Evolutionary conservation across 2,797 vertebrate species (phyloP).

Genomic region (Triplophysa yarkandensis): DNA sequence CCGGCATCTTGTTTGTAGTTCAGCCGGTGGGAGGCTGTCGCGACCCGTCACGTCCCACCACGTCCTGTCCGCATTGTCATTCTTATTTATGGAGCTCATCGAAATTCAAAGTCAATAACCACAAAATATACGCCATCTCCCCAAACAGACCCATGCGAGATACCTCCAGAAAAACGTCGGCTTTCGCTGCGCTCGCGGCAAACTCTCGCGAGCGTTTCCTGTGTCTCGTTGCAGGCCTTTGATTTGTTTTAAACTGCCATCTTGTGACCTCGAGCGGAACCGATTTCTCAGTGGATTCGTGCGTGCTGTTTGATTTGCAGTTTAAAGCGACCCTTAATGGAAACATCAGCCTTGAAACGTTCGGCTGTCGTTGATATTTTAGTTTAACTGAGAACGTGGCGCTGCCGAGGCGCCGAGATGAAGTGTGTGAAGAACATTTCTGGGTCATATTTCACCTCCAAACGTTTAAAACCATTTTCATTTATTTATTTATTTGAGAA

Average conservation of each 20-base stretch:
- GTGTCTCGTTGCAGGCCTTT: not conserved
- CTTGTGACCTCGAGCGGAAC: not conserved
- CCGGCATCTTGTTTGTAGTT: slow-evolving; percentile 17
- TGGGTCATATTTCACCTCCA: not conserved
- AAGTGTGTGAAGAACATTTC: not conserved
- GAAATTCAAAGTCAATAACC: slow-evolving; percentile 38
- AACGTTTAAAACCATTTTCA: not conserved
- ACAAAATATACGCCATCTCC: slow-evolving; percentile 25
- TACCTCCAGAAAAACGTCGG: not conserved
- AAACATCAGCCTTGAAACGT: slow-evolving; percentile 1
- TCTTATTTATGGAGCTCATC: slow-evolving; percentile 43
- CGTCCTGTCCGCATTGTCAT: slow-evolving; percentile 4
- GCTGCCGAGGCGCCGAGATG: not conserved
- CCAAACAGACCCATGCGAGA: slow-evolving; percentile 14
- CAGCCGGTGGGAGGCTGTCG: slow-evolving; percentile 11
- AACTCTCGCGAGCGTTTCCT: not conserved
- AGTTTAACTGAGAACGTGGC: not conserved
- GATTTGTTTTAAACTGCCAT: not conserved
- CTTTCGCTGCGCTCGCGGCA: not conserved
- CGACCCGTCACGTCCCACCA: slow-evolving; percentile 13
- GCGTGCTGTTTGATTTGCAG: not conserved
- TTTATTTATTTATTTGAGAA: too few species aligned
- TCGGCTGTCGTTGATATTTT: not conserved
- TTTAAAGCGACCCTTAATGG: not conserved
- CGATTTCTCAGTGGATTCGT: not conserved